Conservation (phyloP, 2,797 vertebrate genomes). For the Delichon dasypus region DNA sequence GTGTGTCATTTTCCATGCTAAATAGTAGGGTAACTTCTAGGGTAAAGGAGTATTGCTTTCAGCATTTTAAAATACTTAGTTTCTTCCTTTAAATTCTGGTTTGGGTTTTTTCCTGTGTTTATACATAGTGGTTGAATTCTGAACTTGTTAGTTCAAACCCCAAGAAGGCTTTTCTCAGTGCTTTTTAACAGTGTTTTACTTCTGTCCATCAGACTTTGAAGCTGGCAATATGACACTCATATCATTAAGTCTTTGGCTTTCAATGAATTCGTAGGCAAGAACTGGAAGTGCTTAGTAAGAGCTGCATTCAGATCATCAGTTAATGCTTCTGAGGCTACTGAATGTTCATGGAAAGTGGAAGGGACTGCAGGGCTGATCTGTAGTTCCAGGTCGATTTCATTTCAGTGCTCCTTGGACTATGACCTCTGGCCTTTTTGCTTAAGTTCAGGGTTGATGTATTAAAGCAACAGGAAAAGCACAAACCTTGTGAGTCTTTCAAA, state of each 20-base stretch:
- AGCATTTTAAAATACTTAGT: background rate
- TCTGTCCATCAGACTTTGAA: background rate
- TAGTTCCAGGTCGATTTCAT: background rate
- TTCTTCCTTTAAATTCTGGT: background rate
- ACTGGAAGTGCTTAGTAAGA: background rate
- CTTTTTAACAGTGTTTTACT: background rate
- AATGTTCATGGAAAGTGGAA: background rate
- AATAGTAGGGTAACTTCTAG: background rate
- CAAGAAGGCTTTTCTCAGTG: background rate
- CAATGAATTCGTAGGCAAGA: background rate
- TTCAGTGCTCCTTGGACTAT: background rate
- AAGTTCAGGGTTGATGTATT: background rate
- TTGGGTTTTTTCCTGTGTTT: background rate
- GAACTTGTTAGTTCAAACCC: background rate
- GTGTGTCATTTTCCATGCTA: background rate
- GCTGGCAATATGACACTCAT: accelerated
- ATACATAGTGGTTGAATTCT: background rate
- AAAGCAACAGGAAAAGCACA: background rate
- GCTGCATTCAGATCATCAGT: background rate
- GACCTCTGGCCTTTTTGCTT: background rate
- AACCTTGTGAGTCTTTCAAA: background rate
- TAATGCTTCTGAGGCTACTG: background rate
- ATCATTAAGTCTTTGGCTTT: background rate
- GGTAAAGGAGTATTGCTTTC: background rate
- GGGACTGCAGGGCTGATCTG: background rate